These are phyloP conservation scores for Odontamblyopus rebecca DNA, from an alignment of 2,797 vertebrate genomes.

Conservation along the genomic window DNA sequence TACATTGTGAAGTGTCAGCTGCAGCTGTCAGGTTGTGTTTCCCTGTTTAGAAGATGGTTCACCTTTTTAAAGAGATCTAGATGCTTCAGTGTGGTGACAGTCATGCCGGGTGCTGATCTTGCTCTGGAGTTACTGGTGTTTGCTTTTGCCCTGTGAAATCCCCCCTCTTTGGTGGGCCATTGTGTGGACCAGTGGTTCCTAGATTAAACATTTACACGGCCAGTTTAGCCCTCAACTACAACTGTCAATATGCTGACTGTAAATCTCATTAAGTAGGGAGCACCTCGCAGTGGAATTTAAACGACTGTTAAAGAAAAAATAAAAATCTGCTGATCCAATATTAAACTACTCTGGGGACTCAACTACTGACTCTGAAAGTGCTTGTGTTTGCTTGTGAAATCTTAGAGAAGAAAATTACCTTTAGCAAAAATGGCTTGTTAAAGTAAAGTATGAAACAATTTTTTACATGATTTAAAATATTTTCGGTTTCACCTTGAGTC, in stretches of 20 bases:
- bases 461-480: no score
- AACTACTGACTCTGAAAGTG: background rate
- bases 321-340: background rate
- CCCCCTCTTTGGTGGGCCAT: slow-evolving; percentile 6
- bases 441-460: background rate
- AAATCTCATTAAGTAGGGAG: slow-evolving; percentile 12
- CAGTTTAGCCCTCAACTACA: slow-evolving; percentile 3
- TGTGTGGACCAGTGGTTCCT: slow-evolving; percentile 16
- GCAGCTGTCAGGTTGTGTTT: slow-evolving; percentile 44
- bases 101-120: no score
- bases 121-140: slow-evolving; percentile 7
- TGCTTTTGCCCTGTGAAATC: slow-evolving; percentile 16
- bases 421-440: background rate
- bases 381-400: no score
- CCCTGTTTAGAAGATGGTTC: slow-evolving; percentile 37
- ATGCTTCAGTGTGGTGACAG: background rate
- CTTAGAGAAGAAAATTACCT: background rate
- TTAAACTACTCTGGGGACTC: background rate
- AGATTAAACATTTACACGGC: slow-evolving; percentile 44
- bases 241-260: background rate
- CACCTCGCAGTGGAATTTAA: background rate
- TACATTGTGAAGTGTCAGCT: slow-evolving; percentile 21
- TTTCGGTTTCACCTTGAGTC: no score
- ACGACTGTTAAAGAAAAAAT: background rate
- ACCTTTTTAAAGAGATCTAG: slow-evolving; percentile 15